Conservation (phyloP, 2,888 invertebrate genomes). For the Macaria liturata region DNA sequence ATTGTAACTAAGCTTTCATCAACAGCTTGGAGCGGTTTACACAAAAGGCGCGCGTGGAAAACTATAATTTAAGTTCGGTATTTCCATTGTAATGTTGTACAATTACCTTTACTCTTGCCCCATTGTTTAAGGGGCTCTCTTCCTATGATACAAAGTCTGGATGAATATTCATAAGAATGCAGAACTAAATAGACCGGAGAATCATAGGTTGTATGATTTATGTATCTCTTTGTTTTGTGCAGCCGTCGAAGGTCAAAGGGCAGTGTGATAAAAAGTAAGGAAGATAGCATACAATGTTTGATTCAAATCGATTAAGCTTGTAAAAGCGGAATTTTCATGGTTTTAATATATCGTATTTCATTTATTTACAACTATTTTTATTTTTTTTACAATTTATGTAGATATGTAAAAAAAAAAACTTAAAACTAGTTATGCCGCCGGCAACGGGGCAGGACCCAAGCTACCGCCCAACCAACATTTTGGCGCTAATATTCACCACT, state of each 20-base stretch:
- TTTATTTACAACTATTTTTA: too few species aligned
- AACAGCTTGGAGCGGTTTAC: constrained; percentile 41
- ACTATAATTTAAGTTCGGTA: constrained; percentile 68
- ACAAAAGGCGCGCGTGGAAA: constrained; percentile 57
- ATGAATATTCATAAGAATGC: constrained; percentile 38
- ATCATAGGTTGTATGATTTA: constrained; percentile 18
- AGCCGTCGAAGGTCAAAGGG: background rate
- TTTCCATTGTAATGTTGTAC: constrained; percentile 62
- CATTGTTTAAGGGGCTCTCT: constrained; percentile 58
- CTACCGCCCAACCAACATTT: too few species aligned
- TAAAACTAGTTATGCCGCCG: too few species aligned
- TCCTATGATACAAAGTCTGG: constrained; percentile 44
- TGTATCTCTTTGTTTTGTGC: constrained; percentile 13
- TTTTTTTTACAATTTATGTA: too few species aligned
- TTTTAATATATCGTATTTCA: too few species aligned
- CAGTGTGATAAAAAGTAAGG: background rate
- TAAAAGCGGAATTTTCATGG: too few species aligned
- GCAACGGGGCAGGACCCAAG: too few species aligned
- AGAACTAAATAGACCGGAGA: constrained; percentile 18
- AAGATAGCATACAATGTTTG: too few species aligned
- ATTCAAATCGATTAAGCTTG: too few species aligned
- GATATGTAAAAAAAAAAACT: too few species aligned
- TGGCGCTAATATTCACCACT: too few species aligned
- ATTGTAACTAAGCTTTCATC: constrained; percentile 18
- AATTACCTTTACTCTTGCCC: constrained; percentile 53